Evolutionary conservation across 2,888 invertebrate species (phyloP).

Genomic region (Eupithecia centaureata): DNA sequence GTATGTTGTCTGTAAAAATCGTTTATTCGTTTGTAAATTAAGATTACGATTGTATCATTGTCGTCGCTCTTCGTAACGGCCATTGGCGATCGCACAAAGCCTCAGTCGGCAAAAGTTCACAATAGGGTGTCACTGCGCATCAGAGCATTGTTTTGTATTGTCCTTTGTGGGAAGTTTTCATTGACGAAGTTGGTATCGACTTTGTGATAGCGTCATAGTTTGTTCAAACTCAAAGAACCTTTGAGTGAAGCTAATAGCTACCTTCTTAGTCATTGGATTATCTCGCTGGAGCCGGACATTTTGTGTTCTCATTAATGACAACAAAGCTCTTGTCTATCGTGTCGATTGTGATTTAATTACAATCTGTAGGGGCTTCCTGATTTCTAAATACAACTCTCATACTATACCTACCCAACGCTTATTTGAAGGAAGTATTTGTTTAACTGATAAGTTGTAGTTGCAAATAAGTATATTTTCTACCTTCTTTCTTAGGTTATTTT

Average conservation of each 20-base stretch:
- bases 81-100: constrained; percentile 2
- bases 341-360: background rate
- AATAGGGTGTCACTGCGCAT: constrained; percentile 64
- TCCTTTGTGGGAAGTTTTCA: constrained; percentile 72
- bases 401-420: too few species aligned
- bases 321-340: background rate
- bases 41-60: background rate
- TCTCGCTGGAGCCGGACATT: constrained; percentile 26
- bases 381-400: too few species aligned
- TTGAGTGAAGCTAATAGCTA: constrained; percentile 50
- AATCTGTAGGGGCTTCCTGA: background rate
- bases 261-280: constrained; percentile 43
- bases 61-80: background rate
- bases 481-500: too few species aligned
- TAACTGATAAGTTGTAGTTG: too few species aligned
- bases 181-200: constrained; percentile 80
- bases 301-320: constrained; percentile 1
- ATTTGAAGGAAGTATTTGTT: too few species aligned
- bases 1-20: too few species aligned
- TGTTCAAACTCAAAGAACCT: constrained; percentile 62
- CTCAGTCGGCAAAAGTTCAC: constrained; percentile 44
- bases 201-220: constrained; percentile 68
- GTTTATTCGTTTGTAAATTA: too few species aligned
- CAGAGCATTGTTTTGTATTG: constrained; percentile 69
- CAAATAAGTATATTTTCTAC: too few species aligned